These are phyloP conservation scores for Urocynchramus pylzowi DNA, from an alignment of 2,113 vertebrate genomes.

Conservation along the genomic window DNA sequence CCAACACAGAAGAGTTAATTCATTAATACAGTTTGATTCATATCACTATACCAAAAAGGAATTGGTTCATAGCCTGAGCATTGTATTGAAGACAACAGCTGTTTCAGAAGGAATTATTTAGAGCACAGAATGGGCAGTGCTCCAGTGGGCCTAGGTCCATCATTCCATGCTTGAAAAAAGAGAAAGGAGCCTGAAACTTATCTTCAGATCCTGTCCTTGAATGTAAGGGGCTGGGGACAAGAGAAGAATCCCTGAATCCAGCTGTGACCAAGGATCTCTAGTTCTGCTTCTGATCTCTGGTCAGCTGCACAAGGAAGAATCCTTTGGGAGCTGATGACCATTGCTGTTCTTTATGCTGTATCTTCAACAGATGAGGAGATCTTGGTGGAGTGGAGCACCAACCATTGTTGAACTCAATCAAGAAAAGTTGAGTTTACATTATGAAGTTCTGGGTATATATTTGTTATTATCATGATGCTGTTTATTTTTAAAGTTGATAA, in stretches of 20 bases:
- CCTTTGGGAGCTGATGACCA: background rate
- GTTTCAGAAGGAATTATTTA: background rate
- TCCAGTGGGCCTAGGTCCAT: background rate
- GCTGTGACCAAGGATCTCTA: background rate
- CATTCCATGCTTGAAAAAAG: background rate
- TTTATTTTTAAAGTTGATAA: background rate
- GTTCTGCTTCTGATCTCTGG: background rate
- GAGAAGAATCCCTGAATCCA: background rate
- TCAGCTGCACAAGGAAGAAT: background rate
- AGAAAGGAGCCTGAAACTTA: background rate
- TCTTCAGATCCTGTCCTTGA: background rate
- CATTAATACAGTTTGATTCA: background rate
- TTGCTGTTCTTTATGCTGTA: background rate
- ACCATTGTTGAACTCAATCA: fast-evolving
- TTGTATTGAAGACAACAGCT: background rate
- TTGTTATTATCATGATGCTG: background rate
- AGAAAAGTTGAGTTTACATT: background rate
- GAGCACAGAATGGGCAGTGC: background rate
- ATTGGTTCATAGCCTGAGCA: background rate
- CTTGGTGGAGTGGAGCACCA: background rate
- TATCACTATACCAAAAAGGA: background rate
- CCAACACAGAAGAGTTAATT: background rate
- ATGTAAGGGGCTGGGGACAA: background rate
- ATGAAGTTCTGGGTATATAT: background rate
- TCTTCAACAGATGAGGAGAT: background rate